Evolutionary conservation across 2,888 invertebrate species (phyloP).

Genomic region (Ophioninae sp.): DNA sequence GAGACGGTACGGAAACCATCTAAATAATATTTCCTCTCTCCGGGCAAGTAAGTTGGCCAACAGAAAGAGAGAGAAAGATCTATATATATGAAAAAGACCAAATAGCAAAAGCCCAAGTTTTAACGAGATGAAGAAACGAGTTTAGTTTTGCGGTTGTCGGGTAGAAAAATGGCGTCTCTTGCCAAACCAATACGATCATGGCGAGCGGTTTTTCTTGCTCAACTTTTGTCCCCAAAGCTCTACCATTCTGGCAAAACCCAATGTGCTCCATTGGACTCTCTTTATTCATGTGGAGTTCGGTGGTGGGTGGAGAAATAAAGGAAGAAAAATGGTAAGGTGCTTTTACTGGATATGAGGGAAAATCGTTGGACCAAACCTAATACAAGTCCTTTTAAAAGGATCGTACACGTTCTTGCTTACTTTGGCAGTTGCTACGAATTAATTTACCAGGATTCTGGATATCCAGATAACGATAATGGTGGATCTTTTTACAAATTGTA

Average conservation of each 20-base stretch:
- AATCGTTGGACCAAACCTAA: slow-evolving; percentile 13
- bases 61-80: slow-evolving; percentile 38
- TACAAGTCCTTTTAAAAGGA: background rate
- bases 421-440: slow-evolving; percentile 32
- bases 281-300: slow-evolving; percentile 4
- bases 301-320: background rate
- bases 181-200: slow-evolving; percentile 7
- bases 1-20: slow-evolving; percentile 71
- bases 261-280: background rate
- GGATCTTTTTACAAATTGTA: background rate
- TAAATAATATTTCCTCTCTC: slow-evolving; percentile 75
- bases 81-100: background rate
- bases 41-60: slow-evolving; percentile 47
- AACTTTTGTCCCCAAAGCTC: slow-evolving; percentile 41
- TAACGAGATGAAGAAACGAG: slow-evolving; percentile 76
- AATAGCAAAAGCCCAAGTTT: slow-evolving; percentile 70
- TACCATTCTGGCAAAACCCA: background rate
- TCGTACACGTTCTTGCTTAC: slow-evolving; percentile 3
- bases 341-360: slow-evolving; percentile 24
- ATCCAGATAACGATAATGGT: slow-evolving; percentile 53
- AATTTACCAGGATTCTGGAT: slow-evolving; percentile 43
- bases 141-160: slow-evolving; percentile 69
- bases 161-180: slow-evolving; percentile 69
- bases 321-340: slow-evolving; percentile 2
- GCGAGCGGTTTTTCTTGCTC: slow-evolving; percentile 25